These are phyloP conservation scores for Drosophila affinis DNA, from an alignment of 2,888 invertebrate species.

Conservation along the genomic window DNA sequence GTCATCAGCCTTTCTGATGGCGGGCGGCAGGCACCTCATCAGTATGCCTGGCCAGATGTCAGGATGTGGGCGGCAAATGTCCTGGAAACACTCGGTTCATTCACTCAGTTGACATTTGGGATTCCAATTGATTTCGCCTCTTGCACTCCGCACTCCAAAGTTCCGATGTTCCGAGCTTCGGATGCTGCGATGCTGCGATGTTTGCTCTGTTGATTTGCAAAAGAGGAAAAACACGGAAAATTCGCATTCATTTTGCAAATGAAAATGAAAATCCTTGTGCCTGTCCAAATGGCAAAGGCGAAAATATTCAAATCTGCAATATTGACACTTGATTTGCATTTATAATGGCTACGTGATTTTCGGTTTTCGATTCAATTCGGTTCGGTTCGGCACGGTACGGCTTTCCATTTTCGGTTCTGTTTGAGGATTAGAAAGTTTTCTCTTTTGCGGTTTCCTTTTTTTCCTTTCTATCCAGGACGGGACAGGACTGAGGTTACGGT, in stretches of 20 bases:
- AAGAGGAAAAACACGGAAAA: conserved; percentile 26
- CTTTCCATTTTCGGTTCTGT: conserved; percentile 12
- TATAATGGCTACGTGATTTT: conserved; percentile 76
- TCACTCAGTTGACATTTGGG: conserved; percentile 77
- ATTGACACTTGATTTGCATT: conserved; percentile 79
- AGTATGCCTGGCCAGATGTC: conserved; percentile 45
- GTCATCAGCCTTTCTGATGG: neutral
- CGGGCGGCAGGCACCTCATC: conserved; percentile 20
- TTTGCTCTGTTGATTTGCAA: conserved; percentile 67
- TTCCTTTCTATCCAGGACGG: neutral
- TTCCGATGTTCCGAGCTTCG: too few species aligned
- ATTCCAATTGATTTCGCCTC: conserved; percentile 75
- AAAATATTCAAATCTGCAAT: conserved; percentile 67
- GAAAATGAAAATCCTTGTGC: conserved; percentile 63
- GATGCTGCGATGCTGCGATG: conserved; percentile 26
- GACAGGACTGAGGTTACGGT: conserved; percentile 2
- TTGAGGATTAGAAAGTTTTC: conserved; percentile 20
- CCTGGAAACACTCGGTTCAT: conserved; percentile 38
- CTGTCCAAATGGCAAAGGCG: neutral
- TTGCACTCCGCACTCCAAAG: neutral
- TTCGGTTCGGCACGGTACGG: too few species aligned
- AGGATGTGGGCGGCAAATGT: conserved; percentile 31
- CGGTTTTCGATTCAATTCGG: conserved; percentile 5
- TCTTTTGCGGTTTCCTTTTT: conserved; percentile 22
- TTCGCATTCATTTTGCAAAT: conserved; percentile 51